phyloP scores from a whole-genome alignment of 2,113 vertebrate species.

The Psophia crepitans region DNA sequence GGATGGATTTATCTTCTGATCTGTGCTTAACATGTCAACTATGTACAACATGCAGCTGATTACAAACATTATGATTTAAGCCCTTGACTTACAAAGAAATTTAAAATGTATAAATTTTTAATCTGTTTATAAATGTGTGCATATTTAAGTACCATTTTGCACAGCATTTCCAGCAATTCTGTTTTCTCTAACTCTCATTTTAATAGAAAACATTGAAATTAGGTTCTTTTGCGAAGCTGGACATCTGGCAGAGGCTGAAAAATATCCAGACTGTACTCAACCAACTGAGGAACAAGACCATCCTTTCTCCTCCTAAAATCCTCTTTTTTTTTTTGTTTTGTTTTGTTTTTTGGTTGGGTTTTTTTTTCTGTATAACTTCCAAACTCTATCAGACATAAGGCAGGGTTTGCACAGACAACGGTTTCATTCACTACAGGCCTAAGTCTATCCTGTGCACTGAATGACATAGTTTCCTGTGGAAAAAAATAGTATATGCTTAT shows the following conservation, averaged over 20 bases:
- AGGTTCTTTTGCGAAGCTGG: neutral
- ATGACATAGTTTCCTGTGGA: neutral
- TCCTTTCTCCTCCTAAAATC: neutral
- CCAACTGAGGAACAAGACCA: neutral
- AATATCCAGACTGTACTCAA: neutral
- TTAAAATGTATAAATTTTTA: neutral
- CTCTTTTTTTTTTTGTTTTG: neutral
- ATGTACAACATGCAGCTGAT: neutral
- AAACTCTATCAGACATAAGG: neutral
- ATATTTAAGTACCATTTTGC: neutral
- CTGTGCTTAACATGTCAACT: neutral
- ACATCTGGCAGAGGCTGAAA: neutral
- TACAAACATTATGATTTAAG: neutral
- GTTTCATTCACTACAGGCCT: neutral
- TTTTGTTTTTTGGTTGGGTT: too few species aligned
- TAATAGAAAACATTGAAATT: neutral
- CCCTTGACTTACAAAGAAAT: neutral
- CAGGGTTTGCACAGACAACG: neutral
- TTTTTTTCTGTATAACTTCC: neutral
- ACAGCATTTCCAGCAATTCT: neutral
- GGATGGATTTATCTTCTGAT: neutral
- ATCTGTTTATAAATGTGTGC: neutral
- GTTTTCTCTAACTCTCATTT: neutral
- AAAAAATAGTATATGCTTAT: slow-evolving; percentile 7
- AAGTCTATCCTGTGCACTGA: neutral